Conservation (phyloP, 1,140 invertebrate species). For the Cylas formicarius region DNA sequence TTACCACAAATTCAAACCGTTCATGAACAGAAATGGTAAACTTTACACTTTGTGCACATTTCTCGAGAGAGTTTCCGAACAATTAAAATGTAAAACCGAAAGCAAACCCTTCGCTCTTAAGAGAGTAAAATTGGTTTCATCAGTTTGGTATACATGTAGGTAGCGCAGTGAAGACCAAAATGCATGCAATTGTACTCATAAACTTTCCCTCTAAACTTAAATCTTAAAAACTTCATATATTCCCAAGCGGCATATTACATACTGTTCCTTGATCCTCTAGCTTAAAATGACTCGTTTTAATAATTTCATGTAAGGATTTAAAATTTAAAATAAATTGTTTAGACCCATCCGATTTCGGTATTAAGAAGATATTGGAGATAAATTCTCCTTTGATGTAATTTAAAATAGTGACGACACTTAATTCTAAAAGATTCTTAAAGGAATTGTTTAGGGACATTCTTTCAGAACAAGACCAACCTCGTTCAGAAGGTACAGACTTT, state of each 20-base stretch:
- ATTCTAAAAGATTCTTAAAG: no score
- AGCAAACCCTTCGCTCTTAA: slow-evolving; percentile 23
- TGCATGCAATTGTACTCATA: slow-evolving; percentile 9
- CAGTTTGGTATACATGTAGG: slow-evolving; percentile 25
- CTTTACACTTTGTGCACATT: slow-evolving; percentile 5
- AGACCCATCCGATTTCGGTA: slow-evolving; percentile 16
- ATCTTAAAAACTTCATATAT: slow-evolving; percentile 10
- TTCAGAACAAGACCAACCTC: no score
- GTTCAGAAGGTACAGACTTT: no score
- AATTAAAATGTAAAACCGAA: slow-evolving; percentile 31
- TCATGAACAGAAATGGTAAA: slow-evolving; percentile 6
- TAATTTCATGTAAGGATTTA: slow-evolving; percentile 17
- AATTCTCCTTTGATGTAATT: slow-evolving; percentile 17
- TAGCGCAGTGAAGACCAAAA: slow-evolving; percentile 25
- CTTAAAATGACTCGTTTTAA: slow-evolving; percentile 23
- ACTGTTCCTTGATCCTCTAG: slow-evolving; percentile 19
- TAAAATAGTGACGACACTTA: no score
- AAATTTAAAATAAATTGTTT: slow-evolving; percentile 18
- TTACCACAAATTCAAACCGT: slow-evolving; percentile 21
- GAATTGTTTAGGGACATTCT: no score
- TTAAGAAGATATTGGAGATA: slow-evolving; percentile 19
- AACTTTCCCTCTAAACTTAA: slow-evolving; percentile 5
- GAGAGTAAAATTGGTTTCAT: slow-evolving; percentile 18
- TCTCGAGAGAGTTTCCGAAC: slow-evolving; percentile 16
- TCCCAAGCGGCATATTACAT: background rate